Base-by-base conservation (phyloP, 2,888 invertebrate genomes). In the Tetragonula carbonaria region DNA sequence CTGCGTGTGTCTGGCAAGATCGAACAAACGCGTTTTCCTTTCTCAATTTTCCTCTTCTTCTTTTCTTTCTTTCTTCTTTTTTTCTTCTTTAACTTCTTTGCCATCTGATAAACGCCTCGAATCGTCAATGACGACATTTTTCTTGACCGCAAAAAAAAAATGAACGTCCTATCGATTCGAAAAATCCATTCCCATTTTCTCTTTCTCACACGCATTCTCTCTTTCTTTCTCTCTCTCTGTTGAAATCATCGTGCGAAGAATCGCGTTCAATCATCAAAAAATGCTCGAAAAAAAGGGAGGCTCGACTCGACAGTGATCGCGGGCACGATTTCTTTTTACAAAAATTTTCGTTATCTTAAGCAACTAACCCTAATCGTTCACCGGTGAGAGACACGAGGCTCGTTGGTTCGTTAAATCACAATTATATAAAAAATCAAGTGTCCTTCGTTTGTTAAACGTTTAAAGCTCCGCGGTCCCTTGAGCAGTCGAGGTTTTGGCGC, bases 91-190 rank as follows among this genome's bases (percentile, higher is more conserved):
- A 0, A 3, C 2, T 3, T 45, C 13, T 33, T 5, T 50, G 6
- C 4, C 21, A 18, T 18, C n/a, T 38, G 28, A 23, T 21, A 21
- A n/a, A 14, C 4, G n/a, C 50, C 50, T 45, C 66, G 76, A 82
- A 80, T 65, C 57, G 71, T 73, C 82, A 88, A 83, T 80, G 76
- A 67, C 83, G 76, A 78, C 88, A 68, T 87, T 89, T 89, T 78
- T 57, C 66, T 71, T 80, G 89, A 88, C 88, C 88, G 89, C 89
- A 74, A 33, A 73, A 77, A 86, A 86, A 55, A 88, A 89, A 89
- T 78, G 87, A 72, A 63, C 57, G 80, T 50, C 73, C 80, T 80
- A 76, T 84, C 74, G 74, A 84, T 73, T 77, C 85, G 53, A 28
- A 67, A 70, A 28, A 53, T 33, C 18, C 53, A 5, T 16, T 4